Percentiles rank a stretch among this genome's conserved stretches.
Conservation (phyloP, 2,797 vertebrate genomes). For the Meda fulgida region DNA sequence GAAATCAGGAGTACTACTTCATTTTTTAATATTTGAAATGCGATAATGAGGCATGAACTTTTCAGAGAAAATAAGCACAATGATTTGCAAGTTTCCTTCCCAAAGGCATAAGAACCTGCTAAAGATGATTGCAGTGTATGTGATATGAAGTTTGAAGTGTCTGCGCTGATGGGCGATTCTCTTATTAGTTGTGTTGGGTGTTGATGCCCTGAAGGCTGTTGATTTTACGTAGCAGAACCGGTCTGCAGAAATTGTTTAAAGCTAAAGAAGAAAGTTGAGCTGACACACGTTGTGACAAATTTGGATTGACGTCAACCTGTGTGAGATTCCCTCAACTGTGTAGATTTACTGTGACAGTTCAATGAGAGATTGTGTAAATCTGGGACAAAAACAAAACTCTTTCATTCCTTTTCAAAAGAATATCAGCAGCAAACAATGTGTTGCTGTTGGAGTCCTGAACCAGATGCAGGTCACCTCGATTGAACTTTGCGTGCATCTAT, state of each 20-base stretch:
- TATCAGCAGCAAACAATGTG: no score
- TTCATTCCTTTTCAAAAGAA: background rate
- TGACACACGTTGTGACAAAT: background rate
- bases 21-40: background rate
- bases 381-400: background rate
- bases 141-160: no score
- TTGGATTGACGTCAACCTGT: background rate
- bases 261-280: background rate
- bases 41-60: background rate
- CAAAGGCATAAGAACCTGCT: background rate
- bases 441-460: background rate
- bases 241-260: constrained; percentile 8
- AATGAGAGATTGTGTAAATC: background rate
- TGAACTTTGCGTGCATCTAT: background rate
- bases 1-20: background rate
- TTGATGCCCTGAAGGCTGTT: background rate
- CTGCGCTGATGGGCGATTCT: background rate
- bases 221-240: background rate
- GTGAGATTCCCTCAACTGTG: background rate
- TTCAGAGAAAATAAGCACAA: background rate
- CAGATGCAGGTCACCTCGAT: background rate
- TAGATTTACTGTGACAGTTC: background rate
- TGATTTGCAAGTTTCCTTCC: background rate
- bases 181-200: background rate
- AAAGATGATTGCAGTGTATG: background rate